A percentile compares a stretch with the other conserved stretches of the same genome.
Conservation (phyloP, 1,140 invertebrate genomes). For the Bombus waltoni region DNA sequence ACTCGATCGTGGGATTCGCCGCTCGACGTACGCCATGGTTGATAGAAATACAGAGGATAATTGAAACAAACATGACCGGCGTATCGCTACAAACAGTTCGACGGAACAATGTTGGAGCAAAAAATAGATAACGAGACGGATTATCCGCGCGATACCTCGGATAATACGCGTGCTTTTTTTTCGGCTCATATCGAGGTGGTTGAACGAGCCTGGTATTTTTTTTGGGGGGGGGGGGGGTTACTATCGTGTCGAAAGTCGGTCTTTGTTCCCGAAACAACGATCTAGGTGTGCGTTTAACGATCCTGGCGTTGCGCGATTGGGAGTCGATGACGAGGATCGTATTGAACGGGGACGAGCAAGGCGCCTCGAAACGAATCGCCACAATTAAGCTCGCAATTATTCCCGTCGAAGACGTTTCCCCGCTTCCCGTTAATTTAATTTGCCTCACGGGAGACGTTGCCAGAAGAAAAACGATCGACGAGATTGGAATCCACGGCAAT, state of each 20-base stretch:
- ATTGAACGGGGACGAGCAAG: conserved; percentile 32
- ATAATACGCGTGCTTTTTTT: neutral
- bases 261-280: neutral
- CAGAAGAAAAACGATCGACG: conserved; percentile 59
- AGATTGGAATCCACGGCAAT: conserved; percentile 57
- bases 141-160: neutral
- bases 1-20: neutral
- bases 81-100: too few relatives aligned
- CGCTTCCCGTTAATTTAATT: conserved; percentile 63
- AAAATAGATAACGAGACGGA: too few relatives aligned
- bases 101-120: too few relatives aligned
- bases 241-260: neutral
- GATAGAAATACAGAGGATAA: neutral
- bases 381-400: conserved; percentile 70
- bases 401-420: conserved; percentile 57
- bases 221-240: too few relatives aligned
- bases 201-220: neutral
- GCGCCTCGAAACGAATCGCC: conserved; percentile 60
- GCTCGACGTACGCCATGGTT: neutral
- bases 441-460: conserved; percentile 62
- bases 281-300: conserved; percentile 38
- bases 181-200: too few relatives aligned
- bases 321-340: conserved; percentile 47
- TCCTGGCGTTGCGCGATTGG: conserved; percentile 42
- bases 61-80: neutral